phyloP scores from a whole-genome alignment of 2,113 vertebrate species.

The Poeciliopsis prolifica region DNA sequence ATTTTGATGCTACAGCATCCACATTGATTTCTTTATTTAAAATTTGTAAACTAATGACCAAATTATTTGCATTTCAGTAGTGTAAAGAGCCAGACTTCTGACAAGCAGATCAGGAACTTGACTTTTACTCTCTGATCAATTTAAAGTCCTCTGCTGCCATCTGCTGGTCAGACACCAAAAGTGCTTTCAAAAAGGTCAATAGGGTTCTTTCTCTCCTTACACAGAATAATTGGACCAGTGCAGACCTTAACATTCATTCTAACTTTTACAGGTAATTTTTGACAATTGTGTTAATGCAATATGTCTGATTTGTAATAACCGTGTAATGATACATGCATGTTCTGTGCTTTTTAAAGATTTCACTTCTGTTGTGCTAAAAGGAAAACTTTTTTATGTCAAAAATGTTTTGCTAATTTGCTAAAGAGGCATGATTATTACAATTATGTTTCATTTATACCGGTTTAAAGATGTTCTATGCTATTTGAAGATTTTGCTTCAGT shows the following conservation, averaged over 20 bases:
- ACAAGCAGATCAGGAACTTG: not conserved
- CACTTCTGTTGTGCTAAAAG: not conserved
- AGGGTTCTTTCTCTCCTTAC: not conserved
- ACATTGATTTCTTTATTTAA: not conserved
- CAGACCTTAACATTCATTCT: not conserved
- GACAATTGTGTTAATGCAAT: not conserved
- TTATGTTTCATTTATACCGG: too few relatives aligned
- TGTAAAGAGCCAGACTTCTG: not conserved
- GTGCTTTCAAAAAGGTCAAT: not conserved
- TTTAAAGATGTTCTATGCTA: too few relatives aligned
- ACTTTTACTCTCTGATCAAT: not conserved
- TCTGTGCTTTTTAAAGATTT: not conserved
- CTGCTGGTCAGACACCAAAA: slow-evolving; percentile 1
- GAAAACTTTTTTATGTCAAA: too few relatives aligned
- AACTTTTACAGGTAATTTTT: not conserved
- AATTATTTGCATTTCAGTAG: not conserved
- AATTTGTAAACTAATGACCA: not conserved
- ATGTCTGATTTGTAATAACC: not conserved
- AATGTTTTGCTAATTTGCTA: too few relatives aligned
- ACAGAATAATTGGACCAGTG: not conserved
- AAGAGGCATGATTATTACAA: too few relatives aligned
- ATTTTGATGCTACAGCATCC: not conserved
- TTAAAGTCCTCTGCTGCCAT: not conserved
- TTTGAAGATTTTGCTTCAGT: not conserved
- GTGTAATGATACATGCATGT: not conserved